phyloP scores from a whole-genome alignment of 2,113 vertebrate species.

The Brachyhypopomus occidentalis region DNA sequence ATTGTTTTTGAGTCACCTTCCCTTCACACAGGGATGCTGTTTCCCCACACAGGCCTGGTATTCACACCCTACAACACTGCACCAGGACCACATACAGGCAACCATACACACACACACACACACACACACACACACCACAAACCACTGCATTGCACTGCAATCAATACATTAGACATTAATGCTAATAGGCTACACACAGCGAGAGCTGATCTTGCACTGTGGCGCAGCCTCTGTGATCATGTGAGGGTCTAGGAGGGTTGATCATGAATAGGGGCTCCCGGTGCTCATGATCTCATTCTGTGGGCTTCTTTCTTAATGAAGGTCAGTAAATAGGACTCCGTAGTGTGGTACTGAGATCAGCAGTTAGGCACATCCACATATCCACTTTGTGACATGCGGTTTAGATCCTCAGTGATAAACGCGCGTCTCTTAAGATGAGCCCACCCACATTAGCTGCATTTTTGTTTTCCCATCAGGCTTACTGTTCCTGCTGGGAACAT shows the following conservation, averaged over 20 bases:
- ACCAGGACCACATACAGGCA: neutral
- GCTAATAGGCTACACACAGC: neutral
- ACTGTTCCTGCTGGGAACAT: neutral
- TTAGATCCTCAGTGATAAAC: neutral
- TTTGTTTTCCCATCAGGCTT: neutral
- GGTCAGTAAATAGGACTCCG: neutral
- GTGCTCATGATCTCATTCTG: neutral
- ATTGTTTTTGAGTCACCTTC: conserved; percentile 54
- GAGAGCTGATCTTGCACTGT: neutral
- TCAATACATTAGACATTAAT: neutral
- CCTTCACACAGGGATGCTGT: conserved; percentile 29
- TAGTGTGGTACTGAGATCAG: neutral
- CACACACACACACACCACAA: neutral
- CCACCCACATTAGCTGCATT: neutral
- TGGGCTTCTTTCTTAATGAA: neutral
- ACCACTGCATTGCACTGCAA: neutral
- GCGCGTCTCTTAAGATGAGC: neutral
- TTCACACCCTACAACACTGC: conserved; percentile 1
- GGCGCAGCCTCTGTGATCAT: neutral
- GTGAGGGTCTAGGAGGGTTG: neutral
- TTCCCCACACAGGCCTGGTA: neutral
- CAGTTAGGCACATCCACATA: neutral
- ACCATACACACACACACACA: neutral
- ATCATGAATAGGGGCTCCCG: neutral
- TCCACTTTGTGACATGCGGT: neutral